Evolutionary conservation across 1,140 invertebrate genomes (phyloP).

Genomic region (Mamestra configurata): DNA sequence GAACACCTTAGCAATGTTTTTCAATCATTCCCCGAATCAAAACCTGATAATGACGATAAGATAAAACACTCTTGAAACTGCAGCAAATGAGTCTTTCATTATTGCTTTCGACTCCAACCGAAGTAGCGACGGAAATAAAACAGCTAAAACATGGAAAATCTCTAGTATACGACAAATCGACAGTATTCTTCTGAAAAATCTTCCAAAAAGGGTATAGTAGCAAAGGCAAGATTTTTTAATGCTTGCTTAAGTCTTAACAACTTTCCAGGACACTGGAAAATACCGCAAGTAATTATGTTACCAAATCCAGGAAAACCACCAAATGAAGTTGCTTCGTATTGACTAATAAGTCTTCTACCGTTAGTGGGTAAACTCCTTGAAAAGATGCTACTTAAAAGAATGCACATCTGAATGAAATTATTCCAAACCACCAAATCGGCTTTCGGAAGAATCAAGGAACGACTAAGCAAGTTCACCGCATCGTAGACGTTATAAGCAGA

Average conservation of each 20-base stretch:
- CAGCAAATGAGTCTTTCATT: not conserved
- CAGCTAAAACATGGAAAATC: constrained; percentile 13
- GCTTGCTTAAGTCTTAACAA: not conserved
- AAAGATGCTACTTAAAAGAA: not conserved
- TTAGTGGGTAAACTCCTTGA: not conserved
- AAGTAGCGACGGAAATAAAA: constrained; percentile 3
- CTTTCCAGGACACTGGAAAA: not conserved
- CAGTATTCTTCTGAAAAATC: not conserved
- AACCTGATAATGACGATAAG: not conserved
- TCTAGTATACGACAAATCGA: not conserved
- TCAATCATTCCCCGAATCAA: not conserved
- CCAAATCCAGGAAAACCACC: not conserved
- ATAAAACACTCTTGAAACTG: constrained; percentile 5
- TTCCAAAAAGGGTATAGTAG: not conserved
- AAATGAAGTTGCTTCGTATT: not conserved
- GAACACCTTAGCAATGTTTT: constrained; percentile 20
- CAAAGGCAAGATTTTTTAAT: not conserved
- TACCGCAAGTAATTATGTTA: not conserved
- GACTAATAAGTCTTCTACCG: not conserved
- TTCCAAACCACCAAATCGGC: not conserved
- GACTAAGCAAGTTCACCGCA: not conserved
- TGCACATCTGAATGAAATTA: not conserved
- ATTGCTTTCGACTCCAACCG: not conserved
- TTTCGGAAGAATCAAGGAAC: not conserved
- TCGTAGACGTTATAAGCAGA: not conserved